Base-by-base conservation (phyloP, 2,888 invertebrate genomes). In the Prenolepis imparis region DNA sequence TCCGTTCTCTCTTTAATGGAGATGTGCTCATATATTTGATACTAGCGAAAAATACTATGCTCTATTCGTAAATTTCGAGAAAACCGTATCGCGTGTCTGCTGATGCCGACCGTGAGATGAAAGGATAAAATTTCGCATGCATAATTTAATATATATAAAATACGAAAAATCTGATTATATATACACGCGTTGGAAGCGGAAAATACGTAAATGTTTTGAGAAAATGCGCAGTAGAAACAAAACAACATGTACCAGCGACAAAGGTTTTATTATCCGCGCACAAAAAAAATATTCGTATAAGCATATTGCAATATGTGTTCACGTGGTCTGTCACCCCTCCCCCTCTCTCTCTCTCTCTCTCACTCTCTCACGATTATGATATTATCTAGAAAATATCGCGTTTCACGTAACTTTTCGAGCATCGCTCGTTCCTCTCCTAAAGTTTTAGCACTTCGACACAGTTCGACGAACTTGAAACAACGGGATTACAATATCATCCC, bases 241-340 rank as follows among this genome's bases (percentile, higher is more conserved):
- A 3, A 61, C 48, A 52, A 52, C 1, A 73, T n/a, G 5, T 41
- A 41, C 21, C 9, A 24, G 0, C 3, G 18, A 39, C 2, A 41
- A 4, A 44, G 9, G 85, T 80, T 90, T 87, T 87, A 84, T 87
- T 85, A 85, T 85, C 83, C 75, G 82, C 67, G 83, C 63, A 90
- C 63, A 90, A 90, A 83, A 83, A 90, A 86, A 84, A 81, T 74
- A 64, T 80, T 81, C 61, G 77, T 55, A 55, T 15, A 18, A 1
- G 11, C 44, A 44, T 78, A 75, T 82, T 63, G 52, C 80, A 36
- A 21, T 73, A 3, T 28, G 28, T 28, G 41, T 55, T 39, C 41
- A 32, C 32, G 32, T 73, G 64, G 41, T 63, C 55, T 70, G 68
- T 66, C 64, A 77, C 77, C 70, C 66, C 72, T 70, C 21, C 70